Conservation (phyloP, 2,888 invertebrate genomes). For the Chymomyza caudatula region DNA sequence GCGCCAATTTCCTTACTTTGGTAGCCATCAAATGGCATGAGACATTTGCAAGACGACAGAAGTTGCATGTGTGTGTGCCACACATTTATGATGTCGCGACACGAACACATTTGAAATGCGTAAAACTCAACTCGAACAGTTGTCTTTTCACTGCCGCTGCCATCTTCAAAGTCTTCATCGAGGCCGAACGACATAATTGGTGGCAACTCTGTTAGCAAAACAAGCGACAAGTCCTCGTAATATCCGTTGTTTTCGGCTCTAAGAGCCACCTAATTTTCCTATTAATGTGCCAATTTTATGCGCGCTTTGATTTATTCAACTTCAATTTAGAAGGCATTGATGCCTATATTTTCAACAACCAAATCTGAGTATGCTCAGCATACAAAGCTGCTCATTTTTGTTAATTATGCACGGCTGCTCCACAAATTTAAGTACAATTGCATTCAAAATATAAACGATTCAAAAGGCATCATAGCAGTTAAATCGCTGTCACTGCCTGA, state of each 20-base stretch:
- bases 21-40: neutral
- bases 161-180: neutral
- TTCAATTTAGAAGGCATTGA: constrained; percentile 41
- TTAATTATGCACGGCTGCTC: constrained; percentile 35
- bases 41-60: constrained; percentile 27
- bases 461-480: constrained; percentile 48
- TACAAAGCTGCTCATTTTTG: neutral
- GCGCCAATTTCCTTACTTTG: constrained; percentile 40
- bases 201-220: constrained; percentile 20
- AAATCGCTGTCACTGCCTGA: constrained; percentile 32
- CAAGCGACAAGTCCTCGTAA: neutral
- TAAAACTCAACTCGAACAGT: constrained; percentile 38
- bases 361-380: neutral
- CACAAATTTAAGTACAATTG: constrained; percentile 59
- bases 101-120: constrained; percentile 55
- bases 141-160: neutral
- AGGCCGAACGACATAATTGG: constrained; percentile 26
- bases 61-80: neutral
- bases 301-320: constrained; percentile 46
- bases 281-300: constrained; percentile 30
- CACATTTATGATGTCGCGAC: constrained; percentile 48
- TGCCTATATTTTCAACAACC: constrained; percentile 12
- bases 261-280: constrained; percentile 11
- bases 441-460: constrained; percentile 16
- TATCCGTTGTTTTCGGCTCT: neutral